Conservation (phyloP, 2,888 invertebrate genomes). For the Rosalia funebris region DNA sequence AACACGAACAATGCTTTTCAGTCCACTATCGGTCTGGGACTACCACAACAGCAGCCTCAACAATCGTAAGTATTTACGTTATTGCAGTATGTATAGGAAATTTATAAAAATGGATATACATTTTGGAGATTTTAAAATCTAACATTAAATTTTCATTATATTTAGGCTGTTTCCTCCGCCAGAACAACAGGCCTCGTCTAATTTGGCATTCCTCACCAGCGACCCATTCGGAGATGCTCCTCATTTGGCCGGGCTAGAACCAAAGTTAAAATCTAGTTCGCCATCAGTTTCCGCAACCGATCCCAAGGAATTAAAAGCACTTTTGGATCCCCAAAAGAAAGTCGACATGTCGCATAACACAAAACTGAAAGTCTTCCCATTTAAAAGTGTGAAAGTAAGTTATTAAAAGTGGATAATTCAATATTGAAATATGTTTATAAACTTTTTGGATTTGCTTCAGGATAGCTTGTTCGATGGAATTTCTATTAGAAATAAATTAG, state of each 20-base stretch:
- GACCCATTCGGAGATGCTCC: constrained; percentile 57
- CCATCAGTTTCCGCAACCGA: constrained; percentile 52
- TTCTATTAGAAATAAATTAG: constrained; percentile 32
- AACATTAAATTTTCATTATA: neutral
- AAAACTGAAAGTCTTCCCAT: constrained; percentile 51
- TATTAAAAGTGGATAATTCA: neutral
- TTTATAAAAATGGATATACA: too few relatives aligned
- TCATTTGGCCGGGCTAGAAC: constrained; percentile 54
- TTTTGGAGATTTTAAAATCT: neutral
- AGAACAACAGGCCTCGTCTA: constrained; percentile 41
- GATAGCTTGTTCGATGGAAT: constrained; percentile 83
- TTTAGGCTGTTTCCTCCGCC: constrained; percentile 48
- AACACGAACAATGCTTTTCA: constrained; percentile 38
- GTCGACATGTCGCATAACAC: constrained; percentile 45
- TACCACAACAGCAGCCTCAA: constrained; percentile 50
- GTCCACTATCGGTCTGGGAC: constrained; percentile 61
- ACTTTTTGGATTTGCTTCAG: constrained; percentile 56
- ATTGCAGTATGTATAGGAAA: neutral
- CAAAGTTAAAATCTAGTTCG: constrained; percentile 42
- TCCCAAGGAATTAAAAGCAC: constrained; percentile 55
- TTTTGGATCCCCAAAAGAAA: constrained; percentile 55
- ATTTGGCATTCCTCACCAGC: constrained; percentile 46
- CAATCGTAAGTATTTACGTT: constrained; percentile 46
- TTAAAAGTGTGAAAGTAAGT: constrained; percentile 49
- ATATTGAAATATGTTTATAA: neutral